Evolutionary conservation across 2,888 invertebrate genomes (phyloP), one percentile per base, ranked within the genome.

Genomic region (Rhimphoctona megacephalus): DNA sequence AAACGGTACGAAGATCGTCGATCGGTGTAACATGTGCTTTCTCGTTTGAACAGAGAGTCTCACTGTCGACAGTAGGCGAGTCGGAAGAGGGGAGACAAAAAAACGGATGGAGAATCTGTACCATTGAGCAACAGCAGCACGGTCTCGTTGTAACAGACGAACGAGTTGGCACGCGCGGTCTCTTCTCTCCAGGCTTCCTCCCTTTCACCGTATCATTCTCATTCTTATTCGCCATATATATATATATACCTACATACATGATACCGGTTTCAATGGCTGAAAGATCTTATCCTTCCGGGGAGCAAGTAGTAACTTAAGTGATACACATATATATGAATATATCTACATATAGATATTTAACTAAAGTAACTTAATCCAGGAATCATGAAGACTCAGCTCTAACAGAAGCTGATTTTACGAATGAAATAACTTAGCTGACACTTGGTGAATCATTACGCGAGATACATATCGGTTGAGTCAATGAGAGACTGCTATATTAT

Each of bases 161-260:
- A 70, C 69, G 78, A 73, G 79, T 79, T 80, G 77, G 85, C 85
- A 86, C 83, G 80, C 72, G 78, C 61, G 78, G 69, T 78, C 64
- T 82, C 70, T 80, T 73, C 54, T 76, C 76, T 76, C 76, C 54
- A 69, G 30, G 66, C 61, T 67, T 78, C 61, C 14, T 52, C 78
- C 33, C 61, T 74, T 81, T 84, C 52, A 36, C 72, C 73, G 39
- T 72, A 78, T 76, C 49, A 22, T 72, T 84, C 83, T 85, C 76
- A 54, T 85, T 79, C 76, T 85, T 82, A 78, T 52, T 11, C 46
- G 22, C 66, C 39, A 9, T 36, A 17, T 22, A 52, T 22, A 49
- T 22, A 22, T 36, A n/a, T 36, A n/a, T 25, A 17, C 5, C n/a
- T 33, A 33, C 17, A 30, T 70, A 70, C 66, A 73, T 33, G 54